These are phyloP conservation scores for Leptarthrus brevirostris DNA, from an alignment of 2,888 invertebrate genomes.

Conservation along the genomic window DNA sequence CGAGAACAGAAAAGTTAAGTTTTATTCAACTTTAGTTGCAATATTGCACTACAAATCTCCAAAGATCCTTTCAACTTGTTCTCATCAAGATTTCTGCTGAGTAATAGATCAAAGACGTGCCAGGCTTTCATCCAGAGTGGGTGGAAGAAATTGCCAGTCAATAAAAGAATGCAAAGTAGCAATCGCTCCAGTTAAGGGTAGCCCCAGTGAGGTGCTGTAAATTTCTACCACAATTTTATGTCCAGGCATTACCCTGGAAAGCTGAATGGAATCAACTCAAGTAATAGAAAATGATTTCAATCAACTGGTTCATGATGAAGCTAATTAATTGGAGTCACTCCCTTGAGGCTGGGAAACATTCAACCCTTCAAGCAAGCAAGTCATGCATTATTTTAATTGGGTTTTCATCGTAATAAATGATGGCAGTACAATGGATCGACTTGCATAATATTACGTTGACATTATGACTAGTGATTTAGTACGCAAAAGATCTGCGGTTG, in stretches of 20 bases:
- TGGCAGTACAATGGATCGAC: too few species aligned
- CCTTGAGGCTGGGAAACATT: too few species aligned
- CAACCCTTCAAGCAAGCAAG: too few species aligned
- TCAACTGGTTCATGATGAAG: too few species aligned
- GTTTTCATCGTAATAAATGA: too few species aligned
- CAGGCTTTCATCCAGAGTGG: background rate
- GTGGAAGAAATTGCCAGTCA: background rate
- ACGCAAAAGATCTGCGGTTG: too few species aligned
- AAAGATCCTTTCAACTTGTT: background rate
- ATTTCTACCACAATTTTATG: background rate
- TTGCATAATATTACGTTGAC: too few species aligned
- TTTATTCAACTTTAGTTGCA: background rate
- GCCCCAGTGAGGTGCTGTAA: background rate
- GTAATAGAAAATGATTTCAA: too few species aligned
- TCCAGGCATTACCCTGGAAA: background rate
- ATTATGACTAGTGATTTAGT: too few species aligned
- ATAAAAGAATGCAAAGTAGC: slow-evolving; percentile 1
- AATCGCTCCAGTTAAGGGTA: background rate
- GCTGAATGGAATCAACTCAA: background rate
- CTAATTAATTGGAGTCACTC: too few species aligned
- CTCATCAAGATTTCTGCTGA: background rate
- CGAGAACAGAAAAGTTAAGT: background rate
- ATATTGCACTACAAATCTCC: background rate
- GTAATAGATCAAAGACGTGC: slow-evolving; percentile 25
- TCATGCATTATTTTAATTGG: too few species aligned